These are phyloP conservation scores for Thalassoma bifasciatum DNA, from an alignment of 2,113 vertebrate species.

Conservation along the genomic window DNA sequence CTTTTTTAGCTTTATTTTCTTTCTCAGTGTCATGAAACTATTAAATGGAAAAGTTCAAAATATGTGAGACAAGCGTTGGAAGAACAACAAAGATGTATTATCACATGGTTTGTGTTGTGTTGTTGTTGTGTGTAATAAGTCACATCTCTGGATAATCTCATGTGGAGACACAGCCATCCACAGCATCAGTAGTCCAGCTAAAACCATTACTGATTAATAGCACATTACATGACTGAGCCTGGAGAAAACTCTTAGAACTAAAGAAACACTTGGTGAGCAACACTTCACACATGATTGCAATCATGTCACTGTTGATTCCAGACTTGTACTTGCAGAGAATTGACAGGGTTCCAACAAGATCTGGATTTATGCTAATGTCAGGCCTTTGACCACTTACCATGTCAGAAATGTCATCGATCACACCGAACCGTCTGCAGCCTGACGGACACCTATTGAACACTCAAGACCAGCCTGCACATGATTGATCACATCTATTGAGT, in stretches of 20 bases:
- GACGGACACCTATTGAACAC: conserved; percentile 50
- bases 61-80: conserved; percentile 9
- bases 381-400: conserved; percentile 28
- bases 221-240: background rate
- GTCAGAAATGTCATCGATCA: conserved; percentile 46
- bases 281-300: background rate
- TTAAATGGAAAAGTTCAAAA: conserved; percentile 16
- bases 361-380: conserved; percentile 38
- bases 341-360: conserved; percentile 29
- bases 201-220: background rate
- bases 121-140: background rate
- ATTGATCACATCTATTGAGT: conserved; percentile 68
- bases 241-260: background rate
- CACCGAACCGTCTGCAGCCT: conserved; percentile 21
- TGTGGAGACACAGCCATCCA: background rate
- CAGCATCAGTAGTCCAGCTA: background rate
- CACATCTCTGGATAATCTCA: conserved; percentile 3
- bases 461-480: conserved; percentile 52
- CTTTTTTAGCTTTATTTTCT: conserved; percentile 19
- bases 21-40: background rate
- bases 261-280: too few species aligned
- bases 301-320: background rate
- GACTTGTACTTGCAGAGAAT: background rate
- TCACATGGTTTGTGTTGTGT: conserved; percentile 12
- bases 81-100: conserved; percentile 24